Conservation (phyloP, 2,888 invertebrate genomes). For the Scaptomyza polygonia region DNA sequence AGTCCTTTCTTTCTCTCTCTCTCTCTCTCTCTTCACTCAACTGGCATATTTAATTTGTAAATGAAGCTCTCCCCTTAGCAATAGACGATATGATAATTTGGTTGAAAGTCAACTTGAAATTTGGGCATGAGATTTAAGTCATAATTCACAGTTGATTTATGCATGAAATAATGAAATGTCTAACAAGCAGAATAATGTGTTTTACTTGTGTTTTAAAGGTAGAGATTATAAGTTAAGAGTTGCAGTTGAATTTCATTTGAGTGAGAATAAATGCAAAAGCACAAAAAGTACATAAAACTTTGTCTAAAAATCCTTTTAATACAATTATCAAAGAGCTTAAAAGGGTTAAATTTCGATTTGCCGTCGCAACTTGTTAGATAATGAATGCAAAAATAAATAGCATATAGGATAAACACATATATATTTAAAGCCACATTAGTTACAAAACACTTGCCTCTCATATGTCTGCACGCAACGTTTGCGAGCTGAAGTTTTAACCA, state of each 20-base stretch:
- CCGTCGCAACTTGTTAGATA: not conserved
- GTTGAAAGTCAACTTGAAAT: not conserved
- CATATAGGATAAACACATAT: no score
- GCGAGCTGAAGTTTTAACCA: not conserved
- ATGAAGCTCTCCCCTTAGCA: not conserved
- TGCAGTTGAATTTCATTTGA: not conserved
- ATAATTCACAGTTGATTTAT: slow-evolving; percentile 11
- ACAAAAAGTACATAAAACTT: no score
- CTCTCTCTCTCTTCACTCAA: not conserved
- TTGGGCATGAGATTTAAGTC: not conserved
- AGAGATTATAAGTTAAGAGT: not conserved
- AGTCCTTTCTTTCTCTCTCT: not conserved
- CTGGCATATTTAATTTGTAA: slow-evolving; percentile 16
- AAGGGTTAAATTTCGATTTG: not conserved
- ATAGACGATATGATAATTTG: not conserved
- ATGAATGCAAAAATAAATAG: not conserved
- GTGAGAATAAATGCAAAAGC: no score
- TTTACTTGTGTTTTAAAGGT: not conserved
- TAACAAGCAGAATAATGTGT: not conserved
- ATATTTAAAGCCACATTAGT: no score
- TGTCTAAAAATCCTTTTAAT: no score
- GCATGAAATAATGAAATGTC: not conserved
- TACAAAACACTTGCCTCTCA: not conserved
- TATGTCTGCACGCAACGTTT: not conserved
- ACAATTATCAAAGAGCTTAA: no score